Evolutionary conservation across 2,113 vertebrate species (phyloP).

Genomic region (Etheostoma spectabile): DNA sequence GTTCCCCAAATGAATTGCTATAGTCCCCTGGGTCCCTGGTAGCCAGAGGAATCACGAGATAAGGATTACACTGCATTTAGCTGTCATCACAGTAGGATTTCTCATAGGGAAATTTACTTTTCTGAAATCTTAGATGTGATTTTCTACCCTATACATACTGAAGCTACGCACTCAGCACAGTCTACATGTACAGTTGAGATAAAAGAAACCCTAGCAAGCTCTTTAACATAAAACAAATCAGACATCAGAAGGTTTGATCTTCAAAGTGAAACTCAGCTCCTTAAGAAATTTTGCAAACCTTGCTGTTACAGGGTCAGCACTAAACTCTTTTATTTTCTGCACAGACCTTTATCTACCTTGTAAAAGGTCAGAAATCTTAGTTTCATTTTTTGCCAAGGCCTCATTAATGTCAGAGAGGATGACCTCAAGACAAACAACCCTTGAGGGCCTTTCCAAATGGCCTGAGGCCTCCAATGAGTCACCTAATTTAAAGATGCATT

Average conservation of each 20-base stretch:
- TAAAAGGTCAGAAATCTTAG: slow-evolving; percentile 21
- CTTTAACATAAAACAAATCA: slow-evolving; percentile 19
- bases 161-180: not conserved
- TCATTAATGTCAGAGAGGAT: slow-evolving; percentile 65
- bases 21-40: slow-evolving; percentile 29
- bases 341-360: slow-evolving; percentile 20
- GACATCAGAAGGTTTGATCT: slow-evolving; percentile 27
- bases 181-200: slow-evolving; percentile 5
- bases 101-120: slow-evolving; percentile 32
- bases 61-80: slow-evolving; percentile 53
- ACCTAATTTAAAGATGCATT: slow-evolving; percentile 56
- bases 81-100: slow-evolving; percentile 47
- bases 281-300: slow-evolving; percentile 6
- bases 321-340: slow-evolving; percentile 13
- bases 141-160: not conserved
- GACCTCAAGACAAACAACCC: slow-evolving; percentile 65
- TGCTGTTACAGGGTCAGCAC: slow-evolving; percentile 1
- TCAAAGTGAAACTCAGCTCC: slow-evolving; percentile 32
- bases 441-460: slow-evolving; percentile 47
- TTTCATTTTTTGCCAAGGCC: slow-evolving; percentile 28
- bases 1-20: slow-evolving; percentile 55
- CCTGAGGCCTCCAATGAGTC: slow-evolving; percentile 66
- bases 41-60: slow-evolving; percentile 55
- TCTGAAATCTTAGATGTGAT: no score
- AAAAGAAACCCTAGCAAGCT: slow-evolving; percentile 15